Conservation (phyloP, 2,113 vertebrate genomes). For the Nerophis ophidion region DNA sequence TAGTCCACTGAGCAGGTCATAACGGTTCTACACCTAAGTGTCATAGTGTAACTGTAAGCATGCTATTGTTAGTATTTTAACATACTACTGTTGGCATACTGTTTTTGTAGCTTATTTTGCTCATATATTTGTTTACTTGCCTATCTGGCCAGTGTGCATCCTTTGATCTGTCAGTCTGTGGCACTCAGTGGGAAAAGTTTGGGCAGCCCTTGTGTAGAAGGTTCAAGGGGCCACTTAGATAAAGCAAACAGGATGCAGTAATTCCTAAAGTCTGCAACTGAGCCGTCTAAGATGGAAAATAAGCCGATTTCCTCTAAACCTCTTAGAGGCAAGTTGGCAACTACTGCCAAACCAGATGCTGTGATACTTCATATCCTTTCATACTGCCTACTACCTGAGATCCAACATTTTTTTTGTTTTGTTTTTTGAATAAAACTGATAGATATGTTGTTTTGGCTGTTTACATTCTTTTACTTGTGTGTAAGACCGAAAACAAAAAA, state of each 20-base stretch:
- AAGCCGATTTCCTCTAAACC: constrained; percentile 52
- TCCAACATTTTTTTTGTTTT: not conserved
- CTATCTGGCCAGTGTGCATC: too few relatives aligned
- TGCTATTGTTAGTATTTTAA: too few relatives aligned
- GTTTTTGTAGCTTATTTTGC: too few relatives aligned
- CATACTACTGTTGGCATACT: too few relatives aligned
- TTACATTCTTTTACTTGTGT: too few relatives aligned
- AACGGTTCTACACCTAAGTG: too few relatives aligned
- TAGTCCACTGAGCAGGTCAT: too few relatives aligned
- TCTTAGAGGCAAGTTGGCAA: constrained; percentile 29
- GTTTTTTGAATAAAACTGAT: not conserved
- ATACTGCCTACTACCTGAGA: constrained; percentile 3
- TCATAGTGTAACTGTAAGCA: too few relatives aligned
- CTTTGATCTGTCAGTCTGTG: too few relatives aligned
- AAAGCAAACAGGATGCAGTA: not conserved
- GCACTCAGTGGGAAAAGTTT: not conserved
- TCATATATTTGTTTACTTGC: too few relatives aligned
- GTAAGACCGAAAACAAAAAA: too few relatives aligned
- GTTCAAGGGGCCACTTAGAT: not conserved
- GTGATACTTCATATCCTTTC: constrained; percentile 40
- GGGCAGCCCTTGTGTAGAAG: not conserved
- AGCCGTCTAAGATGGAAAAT: constrained; percentile 11
- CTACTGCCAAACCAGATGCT: constrained; percentile 20
- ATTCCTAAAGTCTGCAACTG: constrained; percentile 4
- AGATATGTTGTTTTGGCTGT: not conserved